Conservation (phyloP, 2,888 invertebrate genomes). For the Drosophila tanythrix region DNA sequence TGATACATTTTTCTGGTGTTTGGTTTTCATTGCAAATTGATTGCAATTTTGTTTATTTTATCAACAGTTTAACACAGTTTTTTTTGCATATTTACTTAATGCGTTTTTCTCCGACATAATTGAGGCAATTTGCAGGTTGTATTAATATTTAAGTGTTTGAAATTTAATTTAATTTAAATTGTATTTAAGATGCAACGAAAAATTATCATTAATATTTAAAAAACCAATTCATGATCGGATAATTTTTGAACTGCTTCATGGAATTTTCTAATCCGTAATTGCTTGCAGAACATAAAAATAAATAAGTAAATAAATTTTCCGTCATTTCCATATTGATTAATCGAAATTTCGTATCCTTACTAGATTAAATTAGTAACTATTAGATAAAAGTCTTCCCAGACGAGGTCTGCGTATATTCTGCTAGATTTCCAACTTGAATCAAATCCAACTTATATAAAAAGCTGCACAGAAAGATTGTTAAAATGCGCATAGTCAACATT, state of each 20-base stretch:
- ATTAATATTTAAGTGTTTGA: not conserved
- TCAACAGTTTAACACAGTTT: not conserved
- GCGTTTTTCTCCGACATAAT: not conserved
- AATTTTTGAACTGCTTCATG: not conserved
- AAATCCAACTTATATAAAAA: slow-evolving; percentile 1
- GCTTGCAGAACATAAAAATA: no score
- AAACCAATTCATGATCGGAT: not conserved
- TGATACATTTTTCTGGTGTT: slow-evolving; percentile 15
- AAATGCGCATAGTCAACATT: slow-evolving; percentile 15
- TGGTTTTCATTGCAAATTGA: slow-evolving; percentile 22
- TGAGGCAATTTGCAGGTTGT: not conserved
- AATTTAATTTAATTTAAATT: not conserved
- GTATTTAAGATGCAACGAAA: no score
- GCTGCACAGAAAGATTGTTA: not conserved
- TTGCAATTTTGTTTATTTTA: slow-evolving; percentile 9
- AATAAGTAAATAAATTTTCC: no score
- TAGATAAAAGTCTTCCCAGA: not conserved
- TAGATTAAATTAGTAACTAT: not conserved
- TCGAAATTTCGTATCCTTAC: not conserved
- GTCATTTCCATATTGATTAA: not conserved
- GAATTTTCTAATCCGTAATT: not conserved
- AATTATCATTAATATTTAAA: not conserved
- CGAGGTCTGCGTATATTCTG: not conserved
- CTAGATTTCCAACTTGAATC: not conserved
- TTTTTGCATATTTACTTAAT: not conserved